Base-by-base conservation (phyloP, 2,797 vertebrate species). In the Gila robusta region DNA sequence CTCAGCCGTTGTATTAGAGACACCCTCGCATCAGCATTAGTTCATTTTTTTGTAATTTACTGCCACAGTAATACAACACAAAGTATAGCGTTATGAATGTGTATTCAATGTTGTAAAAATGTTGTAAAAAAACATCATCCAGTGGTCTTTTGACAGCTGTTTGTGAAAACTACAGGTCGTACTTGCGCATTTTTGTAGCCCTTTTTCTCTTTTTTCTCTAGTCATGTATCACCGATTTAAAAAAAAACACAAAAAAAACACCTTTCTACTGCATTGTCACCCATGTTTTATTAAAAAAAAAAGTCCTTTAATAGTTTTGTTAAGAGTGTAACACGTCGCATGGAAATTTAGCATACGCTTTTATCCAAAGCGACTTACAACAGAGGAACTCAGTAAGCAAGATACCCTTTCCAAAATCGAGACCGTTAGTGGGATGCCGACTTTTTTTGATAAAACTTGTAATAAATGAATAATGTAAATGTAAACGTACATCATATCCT, bases 401-500 rank as follows among this genome's bases (percentile, higher is more conserved):
- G n/a, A 73, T 28, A 17, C 44, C 26, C 7, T 28, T 47, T 26
- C 14, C 23, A 44, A 72, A 72, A 72, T 26, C 0, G 5, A 67
- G 64, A 32, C 41, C 52, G 28, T 8, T 69, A 81, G 19, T 9
- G 21, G 62, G 64, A 81, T 2, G 28, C 26, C 0, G 10, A 59
- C 11, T 47, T 52, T 47, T 44, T 23, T 79, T 64, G 6, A 62
- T 23, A 79, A 76, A 76, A 9, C 8, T 7, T n/a, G 17, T 19
- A 32, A 37, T 76, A 39, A 35, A 7, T 49, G 73, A 81, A 17
- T 3, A 28, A 70, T 67, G 62, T 37, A 19, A 39, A 67, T 11
- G 69, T 66, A 62, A 72, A 94, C 97, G 87, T 94, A 99, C 98
- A 3, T 99, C 98, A 28, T 95, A 98, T 95, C 97, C 97, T 91